Evolutionary conservation across 2,797 vertebrate genomes (phyloP), one percentile per base, ranked within the genome.

Genomic region (Kryptolebias ocellatus): DNA sequence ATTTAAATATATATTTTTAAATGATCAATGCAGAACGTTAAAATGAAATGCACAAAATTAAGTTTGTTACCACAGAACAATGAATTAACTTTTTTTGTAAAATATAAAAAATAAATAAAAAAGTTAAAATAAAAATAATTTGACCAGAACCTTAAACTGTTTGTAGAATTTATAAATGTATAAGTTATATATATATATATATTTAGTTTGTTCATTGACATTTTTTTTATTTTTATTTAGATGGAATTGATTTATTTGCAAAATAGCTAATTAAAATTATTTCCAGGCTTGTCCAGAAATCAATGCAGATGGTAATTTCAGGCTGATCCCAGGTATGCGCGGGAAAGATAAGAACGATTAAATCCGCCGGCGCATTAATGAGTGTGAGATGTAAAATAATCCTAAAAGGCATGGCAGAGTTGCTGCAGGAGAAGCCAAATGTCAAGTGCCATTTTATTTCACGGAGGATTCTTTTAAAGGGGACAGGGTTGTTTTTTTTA

Each of bases 371-470:
- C 88, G 91, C 90, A 93, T 94, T 93, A 94, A 93, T 93, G 88
- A 92, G 90, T 83, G 86, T 88, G 90, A 87, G 85, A 91, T 90
- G 90, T 93, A 85, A 93, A 93, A 90, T 93, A 93, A 94, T 94
- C 93, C 91, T 90, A 91, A 94, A 94, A 94, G 90, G 90, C 92
- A 92, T 90, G 80, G 89, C 83, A 81, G 90, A 80, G 87, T 86
- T 92, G 90, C 90, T 89, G 89, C 87, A 90, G 90, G 88, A 93
- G 87, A 85, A 93, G 92, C 90, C 93, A 94, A 94, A 94, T 94
- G 94, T 94, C 93, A 94, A 94, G 92, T 93, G 86, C 74, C 90
- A 84, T 92, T 93, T 92, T 90, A 92, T 90, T 91, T 91, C 75
- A 82, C 76, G 79, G 78, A 80, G 78, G 86, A 86, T 82, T 72